Conservation (phyloP, 2,888 invertebrate species). For the Eupithecia insigniata region DNA sequence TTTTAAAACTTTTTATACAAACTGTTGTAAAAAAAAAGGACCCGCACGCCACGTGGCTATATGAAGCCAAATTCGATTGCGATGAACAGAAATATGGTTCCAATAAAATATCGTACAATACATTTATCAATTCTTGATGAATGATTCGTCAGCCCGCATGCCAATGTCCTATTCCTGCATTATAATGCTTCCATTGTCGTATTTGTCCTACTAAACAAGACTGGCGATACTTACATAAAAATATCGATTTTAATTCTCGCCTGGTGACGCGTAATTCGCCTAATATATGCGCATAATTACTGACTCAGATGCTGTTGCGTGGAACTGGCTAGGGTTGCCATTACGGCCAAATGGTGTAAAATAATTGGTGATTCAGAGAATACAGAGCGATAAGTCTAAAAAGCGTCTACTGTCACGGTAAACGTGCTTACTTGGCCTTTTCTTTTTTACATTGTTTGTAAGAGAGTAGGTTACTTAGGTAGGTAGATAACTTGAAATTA, state of each 20-base stretch:
- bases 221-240: slow-evolving; percentile 33
- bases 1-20: neutral
- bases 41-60: slow-evolving; percentile 3
- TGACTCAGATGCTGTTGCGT: slow-evolving; percentile 44
- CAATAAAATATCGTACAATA: slow-evolving; percentile 1
- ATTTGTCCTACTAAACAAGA: slow-evolving; percentile 25
- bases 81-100: neutral
- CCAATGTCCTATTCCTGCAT: neutral
- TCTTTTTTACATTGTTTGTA: neutral
- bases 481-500: neutral
- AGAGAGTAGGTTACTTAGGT: neutral
- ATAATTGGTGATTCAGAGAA: slow-evolving; percentile 28
- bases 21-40: neutral
- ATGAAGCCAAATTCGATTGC: neutral
- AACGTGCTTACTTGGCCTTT: neutral
- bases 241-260: slow-evolving; percentile 47
- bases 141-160: neutral
- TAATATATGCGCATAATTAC: slow-evolving; percentile 65
- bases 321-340: slow-evolving; percentile 42
- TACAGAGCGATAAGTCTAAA: slow-evolving; percentile 9
- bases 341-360: slow-evolving; percentile 24
- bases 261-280: slow-evolving; percentile 47
- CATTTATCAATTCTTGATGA: neutral
- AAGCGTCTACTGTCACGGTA: neutral
- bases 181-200: slow-evolving; percentile 6